These are phyloP conservation scores for Syngnathoides biaculeatus DNA, from an alignment of 2,113 vertebrate species.

Conservation along the genomic window DNA sequence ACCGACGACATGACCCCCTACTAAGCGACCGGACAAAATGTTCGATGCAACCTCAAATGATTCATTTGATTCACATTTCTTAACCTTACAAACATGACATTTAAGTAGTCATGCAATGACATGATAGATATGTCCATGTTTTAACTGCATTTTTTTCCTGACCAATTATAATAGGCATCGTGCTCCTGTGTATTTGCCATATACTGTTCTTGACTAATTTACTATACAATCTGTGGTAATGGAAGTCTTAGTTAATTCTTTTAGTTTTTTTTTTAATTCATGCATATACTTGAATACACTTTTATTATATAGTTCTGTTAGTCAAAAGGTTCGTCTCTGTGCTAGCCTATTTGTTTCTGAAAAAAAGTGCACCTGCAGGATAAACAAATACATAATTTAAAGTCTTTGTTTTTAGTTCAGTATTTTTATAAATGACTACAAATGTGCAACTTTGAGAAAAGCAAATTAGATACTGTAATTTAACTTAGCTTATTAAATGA, in stretches of 20 bases:
- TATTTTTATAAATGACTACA: too few relatives aligned
- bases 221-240: conserved; percentile 12
- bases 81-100: conserved; percentile 69
- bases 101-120: conserved; percentile 65
- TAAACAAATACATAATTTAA: not conserved
- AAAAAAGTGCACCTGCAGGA: not conserved
- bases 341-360: not conserved
- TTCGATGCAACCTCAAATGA: conserved; percentile 32
- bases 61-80: conserved; percentile 58
- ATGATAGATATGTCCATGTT: conserved; percentile 32
- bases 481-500: too few relatives aligned
- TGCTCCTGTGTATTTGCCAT: conserved; percentile 32
- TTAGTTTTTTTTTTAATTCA: not conserved
- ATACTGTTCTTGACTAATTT: conserved; percentile 3
- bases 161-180: conserved; percentile 31
- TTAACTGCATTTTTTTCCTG: conserved; percentile 29
- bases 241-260: not conserved
- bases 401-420: not conserved
- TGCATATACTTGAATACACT: not conserved
- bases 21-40: conserved; percentile 20
- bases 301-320: not conserved
- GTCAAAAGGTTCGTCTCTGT: not conserved
- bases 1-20: conserved; percentile 35
- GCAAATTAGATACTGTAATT: too few relatives aligned
- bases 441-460: too few relatives aligned